Evolutionary conservation across 2,797 vertebrate genomes (phyloP), one percentile per base, ranked within the genome.

Genomic region (Helostoma temminkii): DNA sequence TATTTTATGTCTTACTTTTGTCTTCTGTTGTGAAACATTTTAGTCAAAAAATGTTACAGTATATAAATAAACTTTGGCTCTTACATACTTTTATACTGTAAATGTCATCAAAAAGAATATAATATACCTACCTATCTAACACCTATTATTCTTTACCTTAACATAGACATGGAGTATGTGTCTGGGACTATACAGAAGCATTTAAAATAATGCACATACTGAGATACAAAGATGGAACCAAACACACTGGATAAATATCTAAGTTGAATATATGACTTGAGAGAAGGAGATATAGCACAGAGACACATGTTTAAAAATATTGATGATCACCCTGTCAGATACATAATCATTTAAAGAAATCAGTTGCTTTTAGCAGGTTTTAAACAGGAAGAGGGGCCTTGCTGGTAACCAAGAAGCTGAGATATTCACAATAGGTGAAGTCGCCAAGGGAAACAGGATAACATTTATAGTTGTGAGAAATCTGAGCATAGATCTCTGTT

Each of bases 381-480:
- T 47, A 49, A 46, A 68, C 11, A 69, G 28, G 42, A 65, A 28
- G 18, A 65, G 19, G 58, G 60, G 71, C 74, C 67, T 75, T 75
- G 66, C 55, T 71, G 73, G 45, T 59, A 75, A 46, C 69, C 67
- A 62, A 48, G 58, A 74, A 70, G 19, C 66, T 49, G 64, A 63
- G 41, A 80, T 78, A 47, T 65, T 84, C 39, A 65, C 30, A 61
- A 59, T 50, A 76, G 54, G 56, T 76, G 63, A 83, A 81, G 77
- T 80, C 81, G 71, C 76, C 64, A 78, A 49, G 62, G 78, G 81
- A 77, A 80, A 84, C 83, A 16, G 49, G 32, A 67, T 41, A 65
- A 59, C 74, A 82, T 88, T 78, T 74, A 78, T 78, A 75, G 58
- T 65, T 30, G 28, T 10, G 24, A 71, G 18, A 61, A 68, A 69